These are phyloP conservation scores for Apogon hyalosoma DNA, from an alignment of 2,797 vertebrate species.

Conservation along the genomic window DNA sequence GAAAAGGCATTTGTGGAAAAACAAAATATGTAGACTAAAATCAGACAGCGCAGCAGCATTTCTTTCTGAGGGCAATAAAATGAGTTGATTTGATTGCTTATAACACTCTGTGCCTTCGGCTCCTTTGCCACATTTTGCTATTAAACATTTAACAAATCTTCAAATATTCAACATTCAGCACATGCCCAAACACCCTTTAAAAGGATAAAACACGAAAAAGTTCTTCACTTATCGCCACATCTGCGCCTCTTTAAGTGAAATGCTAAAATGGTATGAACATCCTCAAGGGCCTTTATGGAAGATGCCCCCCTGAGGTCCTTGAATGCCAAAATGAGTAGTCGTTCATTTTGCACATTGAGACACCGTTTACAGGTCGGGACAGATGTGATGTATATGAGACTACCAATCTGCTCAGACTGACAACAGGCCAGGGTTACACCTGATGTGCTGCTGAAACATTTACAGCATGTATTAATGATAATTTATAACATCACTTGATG, in stretches of 20 bases:
- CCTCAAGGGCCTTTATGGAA: too few relatives aligned
- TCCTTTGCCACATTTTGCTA: background rate
- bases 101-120: background rate
- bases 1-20: too few relatives aligned
- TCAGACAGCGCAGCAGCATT: background rate
- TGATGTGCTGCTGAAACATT: conserved; percentile 13
- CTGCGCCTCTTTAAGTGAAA: too few relatives aligned
- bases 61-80: background rate
- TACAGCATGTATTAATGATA: conserved; percentile 2
- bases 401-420: conserved; percentile 6
- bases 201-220: background rate
- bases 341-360: conserved; percentile 12
- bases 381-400: conserved; percentile 11
- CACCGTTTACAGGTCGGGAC: conserved; percentile 4
- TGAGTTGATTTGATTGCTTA: background rate
- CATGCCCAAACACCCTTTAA: background rate
- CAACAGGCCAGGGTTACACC: conserved; percentile 8
- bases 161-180: background rate
- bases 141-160: too few relatives aligned
- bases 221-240: too few relatives aligned
- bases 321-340: background rate
- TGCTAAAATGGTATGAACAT: too few relatives aligned
- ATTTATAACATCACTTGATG: conserved; percentile 11
- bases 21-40: too few relatives aligned
- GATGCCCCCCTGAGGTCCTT: background rate